Base-by-base conservation (phyloP, 1,140 invertebrate species). In the Andricus grossulariae region DNA sequence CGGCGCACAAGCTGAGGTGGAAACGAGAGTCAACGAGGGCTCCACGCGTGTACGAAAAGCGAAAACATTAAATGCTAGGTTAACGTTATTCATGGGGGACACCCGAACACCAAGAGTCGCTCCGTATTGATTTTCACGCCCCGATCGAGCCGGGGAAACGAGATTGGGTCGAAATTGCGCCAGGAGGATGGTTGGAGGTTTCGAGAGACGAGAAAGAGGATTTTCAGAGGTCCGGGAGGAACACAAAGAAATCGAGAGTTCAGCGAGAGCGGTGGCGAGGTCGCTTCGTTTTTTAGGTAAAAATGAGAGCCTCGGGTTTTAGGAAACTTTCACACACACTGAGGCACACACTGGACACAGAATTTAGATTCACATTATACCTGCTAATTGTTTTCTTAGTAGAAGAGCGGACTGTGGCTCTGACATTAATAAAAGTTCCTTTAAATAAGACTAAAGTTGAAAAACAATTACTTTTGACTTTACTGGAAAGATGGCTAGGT, bases 381-480 rank as follows among this genome's bases (percentile, higher is more conserved):
- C 97, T 95, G 96, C 96, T 93, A 98, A 94, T 94, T 98, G 97
- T 95, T 98, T 98, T 93, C 96, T 95, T 93, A 98, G 94, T 93
- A 98, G 93, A 92, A 98, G 95, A 92, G 97, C 95, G 90, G 97
- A 98, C 95, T 98, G 97, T 94, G 96, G 95, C 93, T 97, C 96
- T 95, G 96, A 97, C 96, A 97, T 97, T 95, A 95, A 95, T 95
- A 91, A 90, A 90, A 91, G 85, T 90, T 90, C 86, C 86, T 87
- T 90, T 91, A 90, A 92, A 90, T 91, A 89, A 91, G 87, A 90
- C 88, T 90, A 90, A 90, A 83, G 84, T 87, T 90, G 89, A 88
- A 90, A 90, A 91, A 91, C 88, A 90, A 90, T 90, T 86, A 90
- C 88, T 91, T 88, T 90, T 88, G 83, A 86, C 87, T 90, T 87